Base-by-base conservation (phyloP, 2,888 invertebrate species). In the Tortrix viridana region DNA sequence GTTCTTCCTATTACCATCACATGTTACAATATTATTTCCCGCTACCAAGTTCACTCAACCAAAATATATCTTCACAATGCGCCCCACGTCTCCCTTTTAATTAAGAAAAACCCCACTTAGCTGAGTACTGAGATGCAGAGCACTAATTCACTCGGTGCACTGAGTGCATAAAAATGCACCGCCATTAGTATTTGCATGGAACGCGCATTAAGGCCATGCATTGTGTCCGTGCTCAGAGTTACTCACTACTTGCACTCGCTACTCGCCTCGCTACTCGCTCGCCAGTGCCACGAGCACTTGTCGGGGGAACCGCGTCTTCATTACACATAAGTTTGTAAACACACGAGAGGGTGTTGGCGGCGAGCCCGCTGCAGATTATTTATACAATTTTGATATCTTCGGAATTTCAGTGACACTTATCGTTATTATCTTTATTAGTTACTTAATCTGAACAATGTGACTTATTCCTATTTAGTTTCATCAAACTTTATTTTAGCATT, bases 131-230 rank as follows among this genome's bases (percentile, higher is more conserved):
- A 23, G 18, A 32, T 32, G 12, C 18, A 37, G 19, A 41, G 38
- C 37, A 41, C 44, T 46, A 52, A 52, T 57, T 47, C 56, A 38
- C 52, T 52, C 32, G 20, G n/a, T 37, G 38, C 52, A 19, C 44
- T 46, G 44, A 50, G 37, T 55, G 49, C 37, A 50, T 44, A 62
- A 56, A 61, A 62, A 56, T 56, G 56, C 56, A 32, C 32, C 32
- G 41, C 61, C 61, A 52, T 52, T 52, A 50, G 43, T 50, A 56
- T 62, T 56, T 56, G 54, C 61, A 62, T 62, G 56, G 41, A 32
- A 14, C 32, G 48, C 55, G 61, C 56, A 56, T 62, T 62, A 56
- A 56, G 56, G 56, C 43, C 55, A 43, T 55, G 56, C 56, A 62
- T 62, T 62, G 62, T 57, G 43, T 38, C 32, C 43, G 58, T 48